Percentiles rank a stretch among this genome's conserved stretches.
These are phyloP conservation scores for Drosophila kurseongensis DNA, from an alignment of 1,140 invertebrate species.

Conservation along the genomic window DNA sequence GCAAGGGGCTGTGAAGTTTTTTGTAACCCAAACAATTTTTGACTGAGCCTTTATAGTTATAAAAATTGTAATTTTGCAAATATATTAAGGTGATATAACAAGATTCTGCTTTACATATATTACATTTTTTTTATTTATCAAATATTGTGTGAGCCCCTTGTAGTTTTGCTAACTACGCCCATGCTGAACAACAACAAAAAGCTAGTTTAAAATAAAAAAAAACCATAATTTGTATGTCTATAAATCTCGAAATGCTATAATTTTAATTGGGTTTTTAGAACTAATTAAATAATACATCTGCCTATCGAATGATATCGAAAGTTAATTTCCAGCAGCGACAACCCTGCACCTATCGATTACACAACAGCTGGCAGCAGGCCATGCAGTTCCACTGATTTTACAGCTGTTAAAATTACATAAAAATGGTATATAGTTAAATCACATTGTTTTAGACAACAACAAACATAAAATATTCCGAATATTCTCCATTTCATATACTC, in stretches of 20 bases:
- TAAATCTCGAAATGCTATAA: no score
- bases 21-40: no score
- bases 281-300: no score
- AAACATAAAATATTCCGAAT: constrained; percentile 2
- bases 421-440: constrained; percentile 63
- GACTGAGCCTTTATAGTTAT: no score
- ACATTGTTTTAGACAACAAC: constrained; percentile 10
- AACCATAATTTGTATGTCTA: neutral
- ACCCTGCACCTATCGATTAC: constrained; percentile 16
- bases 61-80: no score
- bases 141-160: neutral
- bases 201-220: neutral
- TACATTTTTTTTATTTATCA: no score
- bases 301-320: neutral
- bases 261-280: no score
- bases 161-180: neutral
- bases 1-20: neutral
- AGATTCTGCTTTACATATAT: no score
- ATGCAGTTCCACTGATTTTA: constrained; percentile 13
- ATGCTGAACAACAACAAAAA: neutral
- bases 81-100: no score
- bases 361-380: constrained; percentile 14
- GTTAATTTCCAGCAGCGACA: neutral
- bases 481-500: constrained; percentile 20
- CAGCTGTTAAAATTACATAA: constrained; percentile 76